phyloP scores from a whole-genome alignment of 2,113 vertebrate species.

The Psilopogon haemacephalus region DNA sequence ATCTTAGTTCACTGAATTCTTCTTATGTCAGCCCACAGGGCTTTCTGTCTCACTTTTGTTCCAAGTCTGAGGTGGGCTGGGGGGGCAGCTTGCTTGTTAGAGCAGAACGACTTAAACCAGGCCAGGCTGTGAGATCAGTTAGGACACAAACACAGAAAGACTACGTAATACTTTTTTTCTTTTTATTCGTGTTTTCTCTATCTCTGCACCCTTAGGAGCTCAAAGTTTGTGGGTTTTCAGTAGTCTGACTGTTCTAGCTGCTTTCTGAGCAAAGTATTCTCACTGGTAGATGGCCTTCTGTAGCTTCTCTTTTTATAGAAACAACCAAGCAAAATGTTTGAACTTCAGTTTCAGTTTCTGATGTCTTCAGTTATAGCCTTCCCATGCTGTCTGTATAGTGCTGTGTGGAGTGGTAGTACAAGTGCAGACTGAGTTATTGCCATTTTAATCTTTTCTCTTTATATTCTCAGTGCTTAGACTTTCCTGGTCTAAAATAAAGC shows the following conservation, averaged over 20 bases:
- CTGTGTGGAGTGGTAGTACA: not conserved
- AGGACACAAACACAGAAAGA: not conserved
- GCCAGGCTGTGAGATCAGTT: too few species aligned
- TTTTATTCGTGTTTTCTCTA: not conserved
- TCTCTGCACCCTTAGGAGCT: not conserved
- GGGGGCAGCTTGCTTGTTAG: too few species aligned
- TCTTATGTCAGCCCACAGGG: too few species aligned
- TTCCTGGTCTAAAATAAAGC: not conserved
- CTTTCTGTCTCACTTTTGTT: too few species aligned
- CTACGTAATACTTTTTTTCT: not conserved
- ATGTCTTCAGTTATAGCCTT: not conserved
- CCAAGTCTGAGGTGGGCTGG: too few species aligned
- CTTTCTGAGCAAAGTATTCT: not conserved
- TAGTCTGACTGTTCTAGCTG: fast-evolving
- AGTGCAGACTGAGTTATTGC: not conserved
- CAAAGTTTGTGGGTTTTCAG: not conserved
- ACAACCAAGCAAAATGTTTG: not conserved
- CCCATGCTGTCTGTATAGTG: not conserved
- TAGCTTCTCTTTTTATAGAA: not conserved
- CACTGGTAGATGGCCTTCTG: not conserved
- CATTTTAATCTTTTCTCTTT: not conserved
- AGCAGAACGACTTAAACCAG: too few species aligned
- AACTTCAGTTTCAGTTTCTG: not conserved
- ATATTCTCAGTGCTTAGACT: not conserved
- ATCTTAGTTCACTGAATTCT: too few species aligned